Conservation (phyloP, 2,797 vertebrate species). For the Semaprochilodus insignis region DNA sequence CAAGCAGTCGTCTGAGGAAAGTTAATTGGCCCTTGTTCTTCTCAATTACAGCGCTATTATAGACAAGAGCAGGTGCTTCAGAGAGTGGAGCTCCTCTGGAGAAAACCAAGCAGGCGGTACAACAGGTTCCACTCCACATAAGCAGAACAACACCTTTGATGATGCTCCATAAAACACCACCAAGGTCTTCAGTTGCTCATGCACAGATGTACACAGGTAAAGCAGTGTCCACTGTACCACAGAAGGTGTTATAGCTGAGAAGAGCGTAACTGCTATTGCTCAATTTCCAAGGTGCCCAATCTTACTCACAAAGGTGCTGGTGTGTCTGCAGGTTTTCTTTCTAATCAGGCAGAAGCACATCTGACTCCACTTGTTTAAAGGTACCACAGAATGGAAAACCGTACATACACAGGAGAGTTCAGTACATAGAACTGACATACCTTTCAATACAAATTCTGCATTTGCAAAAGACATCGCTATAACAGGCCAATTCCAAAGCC, state of each 20-base stretch:
- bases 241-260: background rate
- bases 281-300: too few relatives aligned
- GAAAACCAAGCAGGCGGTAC: slow-evolving; percentile 24
- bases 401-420: too few relatives aligned
- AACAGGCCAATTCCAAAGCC: too few relatives aligned
- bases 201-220: background rate
- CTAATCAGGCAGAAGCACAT: background rate
- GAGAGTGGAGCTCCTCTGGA: slow-evolving; percentile 8
- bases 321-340: background rate
- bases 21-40: slow-evolving; percentile 17
- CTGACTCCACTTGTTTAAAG: too few relatives aligned
- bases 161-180: background rate
- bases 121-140: slow-evolving; percentile 11
- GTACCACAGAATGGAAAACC: too few relatives aligned
- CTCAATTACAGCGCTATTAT: slow-evolving; percentile 35
- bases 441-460: too few relatives aligned
- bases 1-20: slow-evolving; percentile 5
- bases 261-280: background rate
- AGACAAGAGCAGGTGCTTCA: slow-evolving; percentile 29
- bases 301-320: background rate
- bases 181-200: background rate
- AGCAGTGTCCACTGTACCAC: background rate
- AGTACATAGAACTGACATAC: too few relatives aligned
- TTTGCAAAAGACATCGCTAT: too few relatives aligned
- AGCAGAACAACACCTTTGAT: slow-evolving; percentile 23